Percentiles rank a stretch among this genome's conserved stretches.
Evolutionary conservation across 2,888 invertebrate genomes (phyloP).

Genomic region (Meteorus colon): DNA sequence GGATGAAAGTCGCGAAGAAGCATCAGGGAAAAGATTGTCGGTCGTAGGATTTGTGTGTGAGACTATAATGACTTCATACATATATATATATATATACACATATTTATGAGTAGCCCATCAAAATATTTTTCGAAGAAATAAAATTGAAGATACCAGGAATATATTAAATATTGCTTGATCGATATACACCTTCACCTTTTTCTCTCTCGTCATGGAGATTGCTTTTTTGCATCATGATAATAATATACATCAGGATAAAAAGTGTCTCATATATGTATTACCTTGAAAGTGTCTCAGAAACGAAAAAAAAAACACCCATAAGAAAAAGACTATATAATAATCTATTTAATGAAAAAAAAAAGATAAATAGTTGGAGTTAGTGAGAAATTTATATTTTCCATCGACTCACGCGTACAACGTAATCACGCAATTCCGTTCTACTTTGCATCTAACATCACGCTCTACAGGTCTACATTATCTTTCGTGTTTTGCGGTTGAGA

Average conservation of each 20-base stretch:
- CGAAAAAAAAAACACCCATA: not conserved
- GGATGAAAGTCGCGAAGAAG: not conserved
- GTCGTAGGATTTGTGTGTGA: constrained; percentile 51
- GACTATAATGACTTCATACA: constrained; percentile 17
- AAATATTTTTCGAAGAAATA: constrained; percentile 62
- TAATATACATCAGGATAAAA: constrained; percentile 1
- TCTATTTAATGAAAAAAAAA: constrained; percentile 9
- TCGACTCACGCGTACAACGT: constrained; percentile 35
- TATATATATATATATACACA: constrained; percentile 24
- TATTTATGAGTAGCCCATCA: constrained; percentile 60
- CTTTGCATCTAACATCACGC: constrained; percentile 43
- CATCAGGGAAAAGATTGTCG: constrained; percentile 8
- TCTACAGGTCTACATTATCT: not conserved
- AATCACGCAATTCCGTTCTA: constrained; percentile 47
- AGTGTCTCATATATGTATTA: constrained; percentile 1
- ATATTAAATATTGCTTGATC: constrained; percentile 57
- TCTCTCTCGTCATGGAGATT: constrained; percentile 6
- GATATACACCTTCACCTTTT: constrained; percentile 47
- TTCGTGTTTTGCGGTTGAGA: constrained; percentile 21
- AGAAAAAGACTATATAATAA: not conserved
- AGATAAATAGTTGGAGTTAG: constrained; percentile 8
- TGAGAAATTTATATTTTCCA: constrained; percentile 32
- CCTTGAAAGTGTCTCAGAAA: not conserved
- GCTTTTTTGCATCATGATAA: not conserved
- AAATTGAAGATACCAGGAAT: constrained; percentile 59